Conservation (phyloP, 1,140 invertebrate species). For the Drosophila bipectinata region DNA sequence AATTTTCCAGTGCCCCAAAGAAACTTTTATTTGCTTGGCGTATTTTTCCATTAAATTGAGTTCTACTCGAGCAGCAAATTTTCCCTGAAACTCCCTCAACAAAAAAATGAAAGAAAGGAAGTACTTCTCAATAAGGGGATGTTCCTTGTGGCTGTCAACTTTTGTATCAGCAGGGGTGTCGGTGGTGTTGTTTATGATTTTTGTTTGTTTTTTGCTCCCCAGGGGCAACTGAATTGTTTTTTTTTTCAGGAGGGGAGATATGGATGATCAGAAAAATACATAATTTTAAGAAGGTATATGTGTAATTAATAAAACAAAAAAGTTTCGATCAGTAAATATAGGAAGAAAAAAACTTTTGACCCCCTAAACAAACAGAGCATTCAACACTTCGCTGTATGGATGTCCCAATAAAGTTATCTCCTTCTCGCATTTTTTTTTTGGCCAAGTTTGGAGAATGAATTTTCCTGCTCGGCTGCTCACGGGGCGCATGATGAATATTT, state of each 20-base stretch:
- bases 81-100: constrained; percentile 21
- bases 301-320: neutral
- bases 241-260: constrained; percentile 4
- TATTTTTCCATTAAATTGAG: constrained; percentile 82
- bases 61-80: constrained; percentile 78
- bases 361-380: neutral
- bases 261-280: constrained; percentile 1
- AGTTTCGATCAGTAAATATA: neutral
- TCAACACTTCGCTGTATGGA: neutral
- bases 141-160: constrained; percentile 64
- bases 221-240: constrained; percentile 23
- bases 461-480: constrained; percentile 55
- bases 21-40: constrained; percentile 72
- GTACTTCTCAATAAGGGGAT: constrained; percentile 35
- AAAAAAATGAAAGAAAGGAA: neutral
- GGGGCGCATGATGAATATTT: constrained; percentile 80
- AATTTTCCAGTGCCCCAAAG: constrained; percentile 54
- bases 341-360: neutral
- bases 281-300: neutral
- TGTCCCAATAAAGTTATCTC: neutral
- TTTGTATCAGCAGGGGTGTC: constrained; percentile 48
- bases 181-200: constrained; percentile 73
- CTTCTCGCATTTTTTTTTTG: constrained; percentile 29
- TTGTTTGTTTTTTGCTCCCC: constrained; percentile 37
- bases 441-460: constrained; percentile 69